A percentile compares a stretch with the other conserved stretches of the same genome.
phyloP scores from a whole-genome alignment of 1,140 invertebrate genomes.

The Bombus waltoni region DNA sequence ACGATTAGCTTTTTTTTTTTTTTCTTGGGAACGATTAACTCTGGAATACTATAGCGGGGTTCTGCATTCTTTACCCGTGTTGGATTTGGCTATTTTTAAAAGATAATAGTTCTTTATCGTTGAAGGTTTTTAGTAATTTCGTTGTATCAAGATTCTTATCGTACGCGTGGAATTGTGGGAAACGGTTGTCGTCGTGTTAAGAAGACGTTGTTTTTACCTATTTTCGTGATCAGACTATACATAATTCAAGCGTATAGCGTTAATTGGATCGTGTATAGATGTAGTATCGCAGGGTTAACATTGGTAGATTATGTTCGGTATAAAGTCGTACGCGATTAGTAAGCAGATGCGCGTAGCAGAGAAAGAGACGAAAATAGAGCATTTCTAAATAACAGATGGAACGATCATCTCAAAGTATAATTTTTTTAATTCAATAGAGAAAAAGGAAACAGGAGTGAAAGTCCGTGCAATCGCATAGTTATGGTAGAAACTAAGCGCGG shows the following conservation, averaged over 20 bases:
- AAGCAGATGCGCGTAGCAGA: not conserved
- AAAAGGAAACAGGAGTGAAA: conserved; percentile 26
- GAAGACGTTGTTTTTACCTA: not conserved
- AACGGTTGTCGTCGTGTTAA: not conserved
- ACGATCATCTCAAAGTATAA: not conserved
- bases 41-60: not conserved
- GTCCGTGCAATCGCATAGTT: not conserved
- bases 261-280: not conserved
- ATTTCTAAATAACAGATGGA: not conserved
- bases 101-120: not conserved
- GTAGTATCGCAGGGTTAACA: not conserved
- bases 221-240: not conserved
- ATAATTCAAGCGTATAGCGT: not conserved
- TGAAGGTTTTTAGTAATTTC: not conserved
- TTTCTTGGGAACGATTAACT: not conserved
- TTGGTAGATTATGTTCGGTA: not conserved
- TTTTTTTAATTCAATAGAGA: not conserved
- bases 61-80: not conserved
- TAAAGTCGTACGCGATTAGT: not conserved
- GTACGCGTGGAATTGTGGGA: not conserved
- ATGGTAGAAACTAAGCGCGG: conserved; percentile 11
- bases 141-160: not conserved
- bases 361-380: not conserved
- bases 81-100: not conserved
- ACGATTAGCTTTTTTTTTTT: not conserved